Evolutionary conservation across 1,140 invertebrate species (phyloP), one percentile per base, ranked within the genome.

Genomic region (Drosophila nasuta): DNA sequence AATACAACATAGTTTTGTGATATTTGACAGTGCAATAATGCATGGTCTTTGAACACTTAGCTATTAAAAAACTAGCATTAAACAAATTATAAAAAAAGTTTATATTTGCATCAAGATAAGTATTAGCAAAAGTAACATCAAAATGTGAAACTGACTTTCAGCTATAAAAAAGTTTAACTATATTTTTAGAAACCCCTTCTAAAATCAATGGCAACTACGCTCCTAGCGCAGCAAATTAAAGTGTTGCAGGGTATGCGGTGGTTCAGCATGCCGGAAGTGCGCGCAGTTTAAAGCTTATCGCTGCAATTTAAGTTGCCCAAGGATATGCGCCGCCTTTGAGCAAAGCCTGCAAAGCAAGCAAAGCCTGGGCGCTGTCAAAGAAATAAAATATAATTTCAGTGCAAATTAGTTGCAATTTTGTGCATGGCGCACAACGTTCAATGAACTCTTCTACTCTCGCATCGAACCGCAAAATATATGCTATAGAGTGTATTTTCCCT

Each of bases 251-350:
- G 65, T 49, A 63, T 57, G 65, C 17, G 49, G 49, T 56, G 54
- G 43, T 46, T 43, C 54, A 65, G 59, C 52, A 64, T 79, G 79
- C 75, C 85, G 85, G 85, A 89, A 81, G 86, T 89, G 66, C 72
- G 71, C 69, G 78, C 85, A 85, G 86, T 89, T 89, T 89, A 90
- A 89, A 90, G 85, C 85, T 89, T 89, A 89, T 89, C 85, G 85
- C 85, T 81, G 85, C 86, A 85, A 90, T 89, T 89, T 76, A 79
- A 89, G 65, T 85, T 89, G 60, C 68, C 54, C 43, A 69, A 66
- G 81, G 71, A 82, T 82, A 82, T 65, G 67, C 64, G 48, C 58
- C 51, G 73, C 46, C 59, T 78, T 62, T 13, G 38, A 11, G 43
- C 20, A 25, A 25, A 25, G 20, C 20, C 20, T 25, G 20, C 20